Conservation (phyloP, 92 coral and sea anemone species). For the Parazoanthus swiftii region DNA sequence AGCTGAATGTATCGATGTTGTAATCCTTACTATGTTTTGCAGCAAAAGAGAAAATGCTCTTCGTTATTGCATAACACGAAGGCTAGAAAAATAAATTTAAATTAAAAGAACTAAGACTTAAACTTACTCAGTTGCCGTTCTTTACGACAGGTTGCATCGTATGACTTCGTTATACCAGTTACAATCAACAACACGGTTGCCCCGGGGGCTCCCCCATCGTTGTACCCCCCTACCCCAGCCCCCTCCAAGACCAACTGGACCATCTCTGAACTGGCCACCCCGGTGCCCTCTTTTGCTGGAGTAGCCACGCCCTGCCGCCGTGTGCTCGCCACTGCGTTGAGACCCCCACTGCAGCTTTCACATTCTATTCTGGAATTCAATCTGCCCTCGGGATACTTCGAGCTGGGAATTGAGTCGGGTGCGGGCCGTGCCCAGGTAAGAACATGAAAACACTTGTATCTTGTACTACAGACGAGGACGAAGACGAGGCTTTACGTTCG, state of each 20-base stretch:
- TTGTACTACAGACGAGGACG: too few species aligned
- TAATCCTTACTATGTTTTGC: too few species aligned
- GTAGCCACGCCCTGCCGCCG: slow-evolving; percentile 94
- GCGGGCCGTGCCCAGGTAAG: slow-evolving; percentile 96
- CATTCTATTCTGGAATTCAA: slow-evolving; percentile 79
- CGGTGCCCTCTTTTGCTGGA: slow-evolving; percentile 70
- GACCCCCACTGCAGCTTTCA: slow-evolving; percentile 95
- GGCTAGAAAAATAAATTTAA: too few species aligned
- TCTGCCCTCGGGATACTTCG: slow-evolving; percentile 95
- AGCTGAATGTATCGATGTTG: too few species aligned
- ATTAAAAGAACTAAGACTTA: too few species aligned
- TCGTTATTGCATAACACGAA: too few species aligned
- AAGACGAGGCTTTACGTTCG: too few species aligned
- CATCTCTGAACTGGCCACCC: slow-evolving; percentile 95
- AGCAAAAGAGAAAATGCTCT: too few species aligned
- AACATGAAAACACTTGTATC: too few species aligned
- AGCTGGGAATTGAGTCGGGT: slow-evolving; percentile 92
- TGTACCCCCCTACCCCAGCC: slow-evolving; percentile 90
- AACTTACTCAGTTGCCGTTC: not conserved
- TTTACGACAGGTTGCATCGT: slow-evolving; percentile 84
- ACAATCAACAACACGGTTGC: slow-evolving; percentile 95
- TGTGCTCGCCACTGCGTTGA: slow-evolving; percentile 87
- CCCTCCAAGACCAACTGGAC: slow-evolving; percentile 99
- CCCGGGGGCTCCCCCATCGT: slow-evolving; percentile 90
- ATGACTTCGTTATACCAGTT: slow-evolving; percentile 94